These are phyloP conservation scores for Cataglyphis altisquamis DNA, from an alignment of 2,888 invertebrate species.

Conservation along the genomic window DNA sequence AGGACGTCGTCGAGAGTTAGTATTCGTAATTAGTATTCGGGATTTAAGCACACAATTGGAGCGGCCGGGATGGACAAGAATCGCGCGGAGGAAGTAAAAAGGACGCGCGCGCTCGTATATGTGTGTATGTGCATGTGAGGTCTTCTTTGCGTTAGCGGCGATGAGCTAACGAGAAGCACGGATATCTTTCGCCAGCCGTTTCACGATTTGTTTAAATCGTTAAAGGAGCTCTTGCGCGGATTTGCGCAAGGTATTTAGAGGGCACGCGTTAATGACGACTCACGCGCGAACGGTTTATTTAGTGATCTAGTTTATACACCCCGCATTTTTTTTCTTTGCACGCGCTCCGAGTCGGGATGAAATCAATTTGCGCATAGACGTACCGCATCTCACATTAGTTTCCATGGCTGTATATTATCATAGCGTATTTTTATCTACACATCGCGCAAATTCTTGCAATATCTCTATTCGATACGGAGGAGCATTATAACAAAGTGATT, in stretches of 20 bases:
- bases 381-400: neutral
- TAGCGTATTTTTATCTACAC: neutral
- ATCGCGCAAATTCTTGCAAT: neutral
- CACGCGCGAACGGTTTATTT: constrained; percentile 50
- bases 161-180: constrained; percentile 80
- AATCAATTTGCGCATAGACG: neutral
- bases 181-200: constrained; percentile 66
- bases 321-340: neutral
- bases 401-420: neutral
- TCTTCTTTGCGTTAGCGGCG: constrained; percentile 75
- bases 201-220: constrained; percentile 75
- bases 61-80: neutral
- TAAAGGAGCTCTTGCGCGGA: constrained; percentile 70
- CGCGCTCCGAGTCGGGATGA: neutral
- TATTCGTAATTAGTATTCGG: constrained; percentile 4
- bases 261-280: constrained; percentile 78
- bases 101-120: neutral
- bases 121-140: neutral
- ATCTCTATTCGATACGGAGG: neutral
- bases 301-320: constrained; percentile 38
- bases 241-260: constrained; percentile 79
- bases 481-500: neutral
- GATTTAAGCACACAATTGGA: neutral
- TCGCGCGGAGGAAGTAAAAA: neutral
- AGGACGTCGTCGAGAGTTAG: neutral